Conservation (phyloP, 2,113 vertebrate species). For the Myiagra hebetior region DNA sequence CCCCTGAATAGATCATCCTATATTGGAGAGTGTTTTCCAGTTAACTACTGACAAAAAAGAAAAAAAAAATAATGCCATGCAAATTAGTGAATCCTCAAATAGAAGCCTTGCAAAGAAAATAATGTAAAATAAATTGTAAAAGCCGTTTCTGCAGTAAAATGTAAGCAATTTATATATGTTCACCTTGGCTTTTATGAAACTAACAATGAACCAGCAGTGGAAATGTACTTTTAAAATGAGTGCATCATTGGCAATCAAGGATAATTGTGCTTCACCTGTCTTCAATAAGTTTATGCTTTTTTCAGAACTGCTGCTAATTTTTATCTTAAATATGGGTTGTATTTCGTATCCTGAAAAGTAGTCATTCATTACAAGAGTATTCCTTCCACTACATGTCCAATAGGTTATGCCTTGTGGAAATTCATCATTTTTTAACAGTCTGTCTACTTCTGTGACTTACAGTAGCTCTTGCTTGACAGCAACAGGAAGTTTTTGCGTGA, state of each 20-base stretch:
- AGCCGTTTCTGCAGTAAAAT: background rate
- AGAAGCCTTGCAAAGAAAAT: background rate
- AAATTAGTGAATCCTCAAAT: background rate
- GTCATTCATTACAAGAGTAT: background rate
- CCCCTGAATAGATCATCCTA: background rate
- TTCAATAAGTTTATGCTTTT: background rate
- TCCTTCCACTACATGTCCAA: background rate
- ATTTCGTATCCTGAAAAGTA: background rate
- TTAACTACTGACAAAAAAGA: background rate
- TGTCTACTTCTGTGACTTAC: background rate
- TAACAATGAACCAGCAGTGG: background rate
- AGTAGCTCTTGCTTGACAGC: conserved; percentile 4
- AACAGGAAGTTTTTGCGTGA: background rate
- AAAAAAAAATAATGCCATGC: background rate
- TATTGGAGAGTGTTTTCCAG: background rate
- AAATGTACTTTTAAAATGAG: background rate
- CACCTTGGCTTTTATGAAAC: background rate
- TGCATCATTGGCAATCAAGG: background rate
- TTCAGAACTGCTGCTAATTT: background rate
- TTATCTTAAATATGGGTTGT: background rate
- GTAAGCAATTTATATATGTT: background rate
- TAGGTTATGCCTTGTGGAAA: background rate
- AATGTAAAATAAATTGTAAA: background rate
- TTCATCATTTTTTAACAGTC: background rate
- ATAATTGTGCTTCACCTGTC: background rate